phyloP scores from a whole-genome alignment of 1,140 invertebrate genomes.

The Anastrepha ludens region DNA sequence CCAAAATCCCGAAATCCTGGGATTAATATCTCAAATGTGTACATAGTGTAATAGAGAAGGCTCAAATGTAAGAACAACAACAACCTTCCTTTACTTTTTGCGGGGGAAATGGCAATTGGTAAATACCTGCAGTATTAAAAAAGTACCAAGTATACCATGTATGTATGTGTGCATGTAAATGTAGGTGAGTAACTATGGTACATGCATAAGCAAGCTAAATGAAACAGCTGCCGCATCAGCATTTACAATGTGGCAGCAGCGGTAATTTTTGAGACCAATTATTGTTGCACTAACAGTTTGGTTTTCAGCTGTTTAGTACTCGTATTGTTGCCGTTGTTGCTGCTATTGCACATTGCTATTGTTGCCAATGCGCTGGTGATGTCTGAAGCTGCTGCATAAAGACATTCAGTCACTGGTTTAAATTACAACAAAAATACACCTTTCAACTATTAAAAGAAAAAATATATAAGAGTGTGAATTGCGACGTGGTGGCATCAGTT shows the following conservation, averaged over 20 bases:
- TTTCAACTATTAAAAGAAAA: conserved; percentile 46
- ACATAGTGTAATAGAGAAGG: not conserved
- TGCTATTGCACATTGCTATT: conserved; percentile 38
- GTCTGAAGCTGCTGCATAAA: conserved; percentile 23
- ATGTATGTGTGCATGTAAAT: not conserved
- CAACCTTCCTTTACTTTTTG: not conserved
- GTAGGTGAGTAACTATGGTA: not conserved
- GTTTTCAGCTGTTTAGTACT: not conserved
- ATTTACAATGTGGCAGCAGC: not conserved
- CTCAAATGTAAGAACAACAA: not conserved
- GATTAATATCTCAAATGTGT: not conserved
- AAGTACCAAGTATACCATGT: not conserved
- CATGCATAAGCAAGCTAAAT: not conserved
- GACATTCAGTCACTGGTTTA: not conserved
- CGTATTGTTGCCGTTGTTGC: not conserved
- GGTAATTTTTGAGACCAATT: conserved; percentile 48
- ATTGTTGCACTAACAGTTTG: conserved; percentile 43
- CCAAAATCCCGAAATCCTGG: no score
- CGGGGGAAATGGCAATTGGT: not conserved
- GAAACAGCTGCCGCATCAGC: conserved; percentile 39
- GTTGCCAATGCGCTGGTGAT: not conserved
- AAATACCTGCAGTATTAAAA: not conserved
- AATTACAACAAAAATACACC: not conserved
- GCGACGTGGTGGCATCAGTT: conserved; percentile 68
- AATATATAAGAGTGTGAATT: conserved; percentile 66